A percentile compares a stretch with the other conserved stretches of the same genome.
These are phyloP conservation scores for Percopsis transmontana DNA, from an alignment of 2,113 vertebrate species.

Conservation along the genomic window DNA sequence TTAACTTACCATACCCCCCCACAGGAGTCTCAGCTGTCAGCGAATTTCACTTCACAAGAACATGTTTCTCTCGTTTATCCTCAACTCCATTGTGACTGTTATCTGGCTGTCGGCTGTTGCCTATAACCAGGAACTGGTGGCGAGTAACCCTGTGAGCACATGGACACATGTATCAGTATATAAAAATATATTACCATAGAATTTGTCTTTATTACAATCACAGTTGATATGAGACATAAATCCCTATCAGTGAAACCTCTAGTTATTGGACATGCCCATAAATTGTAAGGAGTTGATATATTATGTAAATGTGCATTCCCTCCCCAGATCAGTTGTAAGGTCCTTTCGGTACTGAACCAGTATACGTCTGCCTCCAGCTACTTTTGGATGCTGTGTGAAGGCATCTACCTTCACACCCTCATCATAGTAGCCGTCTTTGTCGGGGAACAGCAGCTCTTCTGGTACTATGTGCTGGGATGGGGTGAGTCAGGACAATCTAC, in stretches of 20 bases:
- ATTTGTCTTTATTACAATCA: not conserved
- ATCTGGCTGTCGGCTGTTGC: conserved; percentile 62
- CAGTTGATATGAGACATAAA: too few relatives aligned
- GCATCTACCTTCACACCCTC: conserved; percentile 84
- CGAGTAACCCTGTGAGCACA: conserved; percentile 69
- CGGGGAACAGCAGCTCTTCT: conserved; percentile 79
- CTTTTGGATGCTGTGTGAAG: conserved; percentile 86
- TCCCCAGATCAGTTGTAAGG: conserved; percentile 76
- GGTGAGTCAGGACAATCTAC: conserved; percentile 64
- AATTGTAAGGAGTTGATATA: too few relatives aligned
- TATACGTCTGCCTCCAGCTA: conserved; percentile 73
- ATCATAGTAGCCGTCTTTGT: conserved; percentile 83
- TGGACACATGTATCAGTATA: not conserved
- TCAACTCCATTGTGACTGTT: conserved; percentile 78
- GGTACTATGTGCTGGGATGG: conserved; percentile 83
- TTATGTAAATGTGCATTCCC: not conserved
- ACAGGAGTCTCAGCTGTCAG: conserved; percentile 82
- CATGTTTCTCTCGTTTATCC: conserved; percentile 80
- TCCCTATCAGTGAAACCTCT: too few relatives aligned
- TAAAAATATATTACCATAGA: not conserved
- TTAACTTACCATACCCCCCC: not conserved
- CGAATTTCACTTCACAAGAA: conserved; percentile 83
- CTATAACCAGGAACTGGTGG: conserved; percentile 35
- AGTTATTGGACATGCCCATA: too few relatives aligned
- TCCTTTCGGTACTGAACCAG: conserved; percentile 69